Evolutionary conservation across 2,888 invertebrate genomes (phyloP), one percentile per base, ranked within the genome.

Genomic region (Dasysyrphus tricinctus): DNA sequence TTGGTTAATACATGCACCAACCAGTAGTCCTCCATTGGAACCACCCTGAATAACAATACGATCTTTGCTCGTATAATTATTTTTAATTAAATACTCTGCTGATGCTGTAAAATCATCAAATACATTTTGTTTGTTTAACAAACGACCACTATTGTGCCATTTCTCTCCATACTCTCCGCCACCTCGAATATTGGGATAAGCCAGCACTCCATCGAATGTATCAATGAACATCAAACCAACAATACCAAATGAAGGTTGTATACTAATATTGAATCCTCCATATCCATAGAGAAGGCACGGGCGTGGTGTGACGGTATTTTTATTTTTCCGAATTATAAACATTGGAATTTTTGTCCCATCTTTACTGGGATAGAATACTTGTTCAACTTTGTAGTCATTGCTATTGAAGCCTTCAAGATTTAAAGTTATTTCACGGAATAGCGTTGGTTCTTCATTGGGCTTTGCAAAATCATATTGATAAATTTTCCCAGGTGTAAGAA

Each of bases 161-260:
- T 96, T 96, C 92, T 98, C 97, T 54, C 99, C 99, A 92, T 99
- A 99, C 92, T 99, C 99, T 1, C 98, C 98, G 90, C 99, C 99
- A 73, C 99, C 99, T 63, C 99, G 94, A 74, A 99, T 96, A 93
- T 99, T 99, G 34, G 99, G 97, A 88, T 98, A 94, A 16, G 98
- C 99, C 88, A 97, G 94, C 70, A 98, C 94, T 1, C 98, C 99
- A 91, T 96, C 94, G 88, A 98, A 96, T 90, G 97, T 95, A 90
- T 98, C 96, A 91, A 99, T 96, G 92, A 98, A 98, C 88, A 98
- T 95, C 42, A 98, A 93, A 74, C 98, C 94, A 14, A 96, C 96
- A 37, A 98, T 95, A 89, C 97, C 97, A 93, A 99, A 99, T 67
- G 95, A 94, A 6, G 99, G 99, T 91, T 96, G 96, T 88, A 98